Conservation (phyloP, 1,140 invertebrate genomes). For the Linepithema humile region DNA sequence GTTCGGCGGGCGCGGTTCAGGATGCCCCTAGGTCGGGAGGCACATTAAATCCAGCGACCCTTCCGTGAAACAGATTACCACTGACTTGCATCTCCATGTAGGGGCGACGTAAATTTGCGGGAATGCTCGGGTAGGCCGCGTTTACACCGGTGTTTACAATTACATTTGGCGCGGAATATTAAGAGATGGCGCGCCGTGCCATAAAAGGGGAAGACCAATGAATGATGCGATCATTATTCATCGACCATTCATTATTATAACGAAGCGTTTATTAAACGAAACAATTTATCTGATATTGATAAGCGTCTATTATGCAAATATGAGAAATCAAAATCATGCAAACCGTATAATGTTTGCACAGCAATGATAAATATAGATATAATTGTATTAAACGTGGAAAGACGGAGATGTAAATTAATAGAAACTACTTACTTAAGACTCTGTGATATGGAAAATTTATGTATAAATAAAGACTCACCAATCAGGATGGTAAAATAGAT, state of each 20-base stretch:
- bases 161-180: conserved; percentile 37
- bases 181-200: not conserved
- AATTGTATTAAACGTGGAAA: too few species aligned
- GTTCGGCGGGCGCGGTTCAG: conserved; percentile 9
- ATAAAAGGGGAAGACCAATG: not conserved
- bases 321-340: too few species aligned
- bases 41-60: conserved; percentile 39
- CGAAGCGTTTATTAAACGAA: too few species aligned
- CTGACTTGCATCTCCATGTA: not conserved
- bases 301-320: too few species aligned
- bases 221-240: conserved; percentile 18
- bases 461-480: too few species aligned
- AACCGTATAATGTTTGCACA: too few species aligned
- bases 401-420: too few species aligned
- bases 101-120: conserved; percentile 29
- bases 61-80: conserved; percentile 13
- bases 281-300: too few species aligned
- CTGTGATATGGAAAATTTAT: too few species aligned
- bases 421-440: too few species aligned
- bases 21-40: conserved; percentile 6
- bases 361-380: too few species aligned
- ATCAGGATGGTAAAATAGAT: too few species aligned
- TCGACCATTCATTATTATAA: not conserved
- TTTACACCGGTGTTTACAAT: conserved; percentile 47
- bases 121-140: conserved; percentile 31